Percentiles rank a stretch among this genome's conserved stretches.
Conservation (phyloP, 2,113 vertebrate species). For the Lepidothrix coronata region DNA sequence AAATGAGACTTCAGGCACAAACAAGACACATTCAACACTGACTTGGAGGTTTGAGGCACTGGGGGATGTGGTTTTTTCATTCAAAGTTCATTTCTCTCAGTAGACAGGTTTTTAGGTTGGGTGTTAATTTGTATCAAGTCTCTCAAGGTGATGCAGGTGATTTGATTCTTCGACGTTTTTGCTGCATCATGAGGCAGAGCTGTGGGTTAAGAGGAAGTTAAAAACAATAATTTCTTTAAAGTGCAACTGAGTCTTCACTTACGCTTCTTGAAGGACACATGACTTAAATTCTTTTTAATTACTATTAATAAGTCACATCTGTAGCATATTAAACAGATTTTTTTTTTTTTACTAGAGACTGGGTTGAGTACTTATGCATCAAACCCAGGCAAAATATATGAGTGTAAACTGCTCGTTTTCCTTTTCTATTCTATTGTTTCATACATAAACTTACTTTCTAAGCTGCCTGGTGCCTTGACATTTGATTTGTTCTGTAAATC, state of each 20-base stretch:
- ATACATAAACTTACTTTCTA: neutral
- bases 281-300: neutral
- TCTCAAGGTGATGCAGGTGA: neutral
- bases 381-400: neutral
- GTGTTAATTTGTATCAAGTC: neutral
- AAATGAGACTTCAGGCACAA: neutral
- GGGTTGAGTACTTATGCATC: neutral
- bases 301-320: neutral
- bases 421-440: neutral
- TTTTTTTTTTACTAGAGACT: neutral
- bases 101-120: neutral
- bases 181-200: neutral
- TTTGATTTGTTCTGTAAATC: neutral
- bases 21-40: neutral
- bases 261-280: rapidly evolving
- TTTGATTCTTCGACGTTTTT: neutral
- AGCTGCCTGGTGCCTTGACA: neutral
- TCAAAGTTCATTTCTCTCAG: neutral
- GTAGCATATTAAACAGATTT: neutral
- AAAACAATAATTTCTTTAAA: neutral
- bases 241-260: neutral
- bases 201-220: neutral
- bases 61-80: neutral
- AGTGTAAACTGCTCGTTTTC: neutral
- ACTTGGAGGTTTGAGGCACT: neutral